Evolutionary conservation across 1,140 invertebrate species (phyloP).

Genomic region (Bombus picipes): DNA sequence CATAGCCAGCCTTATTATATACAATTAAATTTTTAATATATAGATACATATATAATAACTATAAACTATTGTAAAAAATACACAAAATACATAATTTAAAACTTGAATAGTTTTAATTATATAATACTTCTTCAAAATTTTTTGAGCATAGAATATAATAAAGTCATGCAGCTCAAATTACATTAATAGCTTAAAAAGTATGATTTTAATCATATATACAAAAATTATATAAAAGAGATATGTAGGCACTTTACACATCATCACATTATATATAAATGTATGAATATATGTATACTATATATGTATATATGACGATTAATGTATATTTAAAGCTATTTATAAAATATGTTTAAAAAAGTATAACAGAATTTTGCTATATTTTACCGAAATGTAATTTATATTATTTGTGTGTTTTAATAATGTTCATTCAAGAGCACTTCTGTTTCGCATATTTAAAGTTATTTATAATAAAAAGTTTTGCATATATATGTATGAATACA

Average conservation of each 20-base stretch:
- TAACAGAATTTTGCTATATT: slow-evolving; percentile 11
- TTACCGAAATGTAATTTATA: slow-evolving; percentile 6
- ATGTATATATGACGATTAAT: not conserved
- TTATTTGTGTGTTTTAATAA: not conserved
- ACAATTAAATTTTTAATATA: not conserved
- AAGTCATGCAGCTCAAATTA: slow-evolving; percentile 28
- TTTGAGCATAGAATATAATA: slow-evolving; percentile 42
- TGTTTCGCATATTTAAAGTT: not conserved
- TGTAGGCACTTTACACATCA: slow-evolving; percentile 48
- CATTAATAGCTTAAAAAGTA: slow-evolving; percentile 11
- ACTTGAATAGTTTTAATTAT: slow-evolving; percentile 17
- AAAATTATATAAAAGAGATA: slow-evolving; percentile 42
- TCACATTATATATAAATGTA: slow-evolving; percentile 26
- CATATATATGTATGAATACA: not conserved
- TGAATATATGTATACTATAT: not conserved
- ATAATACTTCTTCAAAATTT: slow-evolving; percentile 46
- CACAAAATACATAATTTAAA: slow-evolving; percentile 35
- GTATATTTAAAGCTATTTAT: slow-evolving; percentile 8
- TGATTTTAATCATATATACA: slow-evolving; percentile 33
- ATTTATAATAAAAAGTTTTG: not conserved
- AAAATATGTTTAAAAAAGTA: slow-evolving; percentile 12
- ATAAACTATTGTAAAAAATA: slow-evolving; percentile 28
- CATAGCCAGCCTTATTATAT: not conserved
- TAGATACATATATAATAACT: slow-evolving; percentile 18
- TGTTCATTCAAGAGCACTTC: slow-evolving; percentile 24